Evolutionary conservation across 2,888 invertebrate genomes (phyloP).

Genomic region (Andrena bucephala): DNA sequence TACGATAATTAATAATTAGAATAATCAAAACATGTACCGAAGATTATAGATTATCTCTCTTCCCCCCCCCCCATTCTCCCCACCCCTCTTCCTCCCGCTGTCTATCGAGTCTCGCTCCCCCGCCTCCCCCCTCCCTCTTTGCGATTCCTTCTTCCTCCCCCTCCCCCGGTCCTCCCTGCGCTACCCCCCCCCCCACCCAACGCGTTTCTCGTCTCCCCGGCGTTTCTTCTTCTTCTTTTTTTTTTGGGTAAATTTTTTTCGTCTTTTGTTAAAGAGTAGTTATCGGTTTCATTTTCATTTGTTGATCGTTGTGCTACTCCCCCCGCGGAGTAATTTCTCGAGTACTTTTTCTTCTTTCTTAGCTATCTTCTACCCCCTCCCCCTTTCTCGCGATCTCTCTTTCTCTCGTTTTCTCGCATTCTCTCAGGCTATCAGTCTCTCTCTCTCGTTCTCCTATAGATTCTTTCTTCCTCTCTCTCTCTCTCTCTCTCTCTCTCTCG

Average conservation of each 20-base stretch:
- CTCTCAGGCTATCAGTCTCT: constrained; percentile 48
- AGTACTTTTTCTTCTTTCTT: constrained; percentile 63
- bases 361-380: constrained; percentile 38
- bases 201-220: constrained; percentile 9
- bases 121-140: constrained; percentile 43
- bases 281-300: constrained; percentile 44
- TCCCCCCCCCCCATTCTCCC: constrained; percentile 40
- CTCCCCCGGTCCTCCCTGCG: neutral
- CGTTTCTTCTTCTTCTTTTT: constrained; percentile 29
- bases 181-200: neutral
- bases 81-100: constrained; percentile 48
- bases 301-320: constrained; percentile 77
- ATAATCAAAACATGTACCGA: constrained; percentile 84
- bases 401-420: constrained; percentile 33
- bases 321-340: constrained; percentile 69
- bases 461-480: constrained; percentile 47
- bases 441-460: constrained; percentile 46
- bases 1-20: constrained; percentile 83
- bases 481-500: constrained; percentile 35
- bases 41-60: constrained; percentile 82
- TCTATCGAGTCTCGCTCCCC: constrained; percentile 22
- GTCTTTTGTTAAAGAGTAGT: constrained; percentile 58
- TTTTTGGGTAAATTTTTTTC: constrained; percentile 43
- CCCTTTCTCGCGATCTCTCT: constrained; percentile 10
- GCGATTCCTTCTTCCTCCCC: constrained; percentile 11